These are phyloP conservation scores for Phyllopteryx taeniolatus DNA, from an alignment of 2,113 vertebrate genomes.

Conservation along the genomic window DNA sequence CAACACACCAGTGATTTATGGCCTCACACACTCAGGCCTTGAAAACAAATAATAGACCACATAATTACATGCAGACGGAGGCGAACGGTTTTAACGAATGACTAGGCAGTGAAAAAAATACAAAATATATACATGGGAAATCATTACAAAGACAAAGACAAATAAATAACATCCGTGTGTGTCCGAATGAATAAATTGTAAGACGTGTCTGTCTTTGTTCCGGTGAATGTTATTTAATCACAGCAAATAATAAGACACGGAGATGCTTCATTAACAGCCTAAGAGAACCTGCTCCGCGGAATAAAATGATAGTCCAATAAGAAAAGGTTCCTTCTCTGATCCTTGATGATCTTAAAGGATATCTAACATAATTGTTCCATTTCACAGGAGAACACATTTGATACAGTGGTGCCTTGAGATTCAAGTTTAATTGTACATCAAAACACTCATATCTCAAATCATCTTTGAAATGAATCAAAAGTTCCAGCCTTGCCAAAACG, in stretches of 20 bases:
- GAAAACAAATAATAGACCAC: constrained; percentile 1
- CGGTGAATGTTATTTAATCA: neutral
- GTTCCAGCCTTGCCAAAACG: no score
- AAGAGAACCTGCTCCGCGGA: neutral
- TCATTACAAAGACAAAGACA: neutral
- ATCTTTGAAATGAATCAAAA: no score
- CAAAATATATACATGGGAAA: neutral
- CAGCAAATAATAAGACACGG: neutral
- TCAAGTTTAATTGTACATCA: no score
- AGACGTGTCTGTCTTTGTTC: neutral
- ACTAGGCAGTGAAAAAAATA: neutral
- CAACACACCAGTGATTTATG: neutral
- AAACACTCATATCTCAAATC: no score
- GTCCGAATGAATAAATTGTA: neutral
- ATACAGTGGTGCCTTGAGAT: neutral
- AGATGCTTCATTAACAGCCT: neutral
- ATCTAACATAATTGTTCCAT: neutral
- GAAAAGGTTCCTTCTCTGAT: neutral
- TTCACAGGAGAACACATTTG: neutral
- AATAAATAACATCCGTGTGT: constrained; percentile 5
- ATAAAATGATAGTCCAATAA: neutral
- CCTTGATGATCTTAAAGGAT: neutral
- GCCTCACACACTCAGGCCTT: neutral
- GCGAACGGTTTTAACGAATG: constrained; percentile 2
- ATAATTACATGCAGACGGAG: neutral